phyloP scores from a whole-genome alignment of 2,888 invertebrate genomes.

The Hydrotaea cyrtoneurina region DNA sequence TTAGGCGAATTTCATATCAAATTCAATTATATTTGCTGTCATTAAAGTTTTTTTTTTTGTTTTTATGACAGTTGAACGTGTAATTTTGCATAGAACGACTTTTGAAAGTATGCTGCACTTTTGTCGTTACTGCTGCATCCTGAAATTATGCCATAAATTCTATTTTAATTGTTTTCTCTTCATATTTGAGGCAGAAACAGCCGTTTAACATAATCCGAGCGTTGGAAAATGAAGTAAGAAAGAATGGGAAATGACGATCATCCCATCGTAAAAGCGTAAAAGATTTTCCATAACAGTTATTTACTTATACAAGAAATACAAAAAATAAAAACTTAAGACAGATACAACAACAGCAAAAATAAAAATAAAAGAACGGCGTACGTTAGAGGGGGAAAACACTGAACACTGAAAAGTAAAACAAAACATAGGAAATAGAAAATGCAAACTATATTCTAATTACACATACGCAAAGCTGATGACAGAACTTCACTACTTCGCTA shows the following conservation, averaged over 20 bases:
- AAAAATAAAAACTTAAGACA: background rate
- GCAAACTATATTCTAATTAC: constrained; percentile 74
- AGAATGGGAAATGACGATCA: background rate
- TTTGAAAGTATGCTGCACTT: constrained; percentile 37
- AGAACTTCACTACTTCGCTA: constrained; percentile 26
- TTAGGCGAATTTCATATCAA: background rate
- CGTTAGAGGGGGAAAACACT: background rate
- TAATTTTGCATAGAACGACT: background rate
- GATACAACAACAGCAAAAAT: background rate
- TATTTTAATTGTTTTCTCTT: constrained; percentile 18
- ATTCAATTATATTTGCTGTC: background rate
- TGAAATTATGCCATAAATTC: constrained; percentile 34
- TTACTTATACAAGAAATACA: background rate
- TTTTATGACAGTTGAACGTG: background rate
- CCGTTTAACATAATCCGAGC: background rate
- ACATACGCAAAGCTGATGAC: constrained; percentile 74
- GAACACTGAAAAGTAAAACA: background rate
- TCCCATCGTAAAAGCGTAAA: background rate
- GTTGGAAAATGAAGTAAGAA: too few species aligned
- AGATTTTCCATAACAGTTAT: constrained; percentile 20
- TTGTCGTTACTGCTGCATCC: background rate
- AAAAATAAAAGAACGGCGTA: background rate
- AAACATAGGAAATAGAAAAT: constrained; percentile 53
- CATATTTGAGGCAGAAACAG: background rate
- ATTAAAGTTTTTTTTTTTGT: background rate